Base-by-base conservation (phyloP, 1,140 invertebrate species). In the Drosophila carrolli region DNA sequence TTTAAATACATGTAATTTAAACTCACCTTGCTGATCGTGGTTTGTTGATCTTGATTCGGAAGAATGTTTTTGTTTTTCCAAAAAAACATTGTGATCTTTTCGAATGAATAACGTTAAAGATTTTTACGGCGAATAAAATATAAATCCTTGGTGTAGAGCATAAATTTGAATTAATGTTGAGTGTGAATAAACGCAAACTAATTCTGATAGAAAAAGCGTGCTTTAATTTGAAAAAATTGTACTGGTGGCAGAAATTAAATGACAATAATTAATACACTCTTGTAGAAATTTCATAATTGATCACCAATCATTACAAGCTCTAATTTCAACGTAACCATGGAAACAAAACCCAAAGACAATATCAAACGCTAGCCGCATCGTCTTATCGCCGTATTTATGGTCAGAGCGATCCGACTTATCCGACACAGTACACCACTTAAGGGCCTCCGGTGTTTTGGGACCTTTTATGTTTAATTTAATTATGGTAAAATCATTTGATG, bases 341-440 rank as follows among this genome's bases (percentile, higher is more conserved):
- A 63, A 63, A 63, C 46, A 51, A 19, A 13, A 57, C 8, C n/a
- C 19, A 9, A 43, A 43, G 14, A 16, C 37, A 47, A 85, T 75
- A 91, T 89, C 88, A 84, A 91, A 91, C 48, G 66, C 27, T 29
- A n/a, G 75, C 89, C 88, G 88, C 88, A 53, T 19, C 44, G 67
- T 71, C 88, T 91, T 91, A 91, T 91, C 88, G 67, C 77, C 67
- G 67, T 91, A 91, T 91, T 91, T 91, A 91, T 91, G 79, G 62
- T 59, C 44, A 61, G 56, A 54, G 68, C 72, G 71, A 75, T 79
- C 51, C 19, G 40, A 76, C 38, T 76, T 70, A 78, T 74, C 66
- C 75, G 59, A 74, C 77, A 85, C 48, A 58, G 62, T 73, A 65
- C 61, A 74, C 67, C 83, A 88, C 84, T 88, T 88, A 89, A 77